Percentiles rank a stretch among this genome's conserved stretches.
Evolutionary conservation across 2,888 invertebrate species (phyloP).

Genomic region (Tigriopus californicus): DNA sequence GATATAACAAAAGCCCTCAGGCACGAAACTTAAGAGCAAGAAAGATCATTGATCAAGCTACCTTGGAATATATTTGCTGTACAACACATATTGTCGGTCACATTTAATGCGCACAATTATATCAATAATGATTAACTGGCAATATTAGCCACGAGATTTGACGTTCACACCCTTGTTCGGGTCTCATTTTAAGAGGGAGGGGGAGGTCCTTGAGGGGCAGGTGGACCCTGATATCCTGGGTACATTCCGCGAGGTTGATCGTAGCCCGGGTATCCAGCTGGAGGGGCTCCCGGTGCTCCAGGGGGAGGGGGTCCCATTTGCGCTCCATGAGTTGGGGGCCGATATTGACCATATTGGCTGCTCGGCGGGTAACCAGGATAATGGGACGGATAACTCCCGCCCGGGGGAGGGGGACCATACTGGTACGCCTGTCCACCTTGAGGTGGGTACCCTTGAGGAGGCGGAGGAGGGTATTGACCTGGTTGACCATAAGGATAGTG

Average conservation of each 20-base stretch:
- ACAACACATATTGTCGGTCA: too few relatives aligned
- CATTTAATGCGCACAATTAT: too few relatives aligned
- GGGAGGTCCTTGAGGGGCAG: neutral
- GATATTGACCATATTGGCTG: neutral
- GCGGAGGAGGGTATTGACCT: neutral
- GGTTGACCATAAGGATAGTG: neutral
- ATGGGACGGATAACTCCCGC: neutral
- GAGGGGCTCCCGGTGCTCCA: neutral
- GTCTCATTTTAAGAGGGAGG: too few relatives aligned
- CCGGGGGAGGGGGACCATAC: neutral
- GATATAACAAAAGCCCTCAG: too few relatives aligned
- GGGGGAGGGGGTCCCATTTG: conserved; percentile 1
- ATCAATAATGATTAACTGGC: too few relatives aligned
- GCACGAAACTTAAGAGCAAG: too few relatives aligned
- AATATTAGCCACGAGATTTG: too few relatives aligned
- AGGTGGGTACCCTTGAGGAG: neutral
- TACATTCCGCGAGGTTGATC: neutral
- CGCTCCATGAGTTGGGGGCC: neutral
- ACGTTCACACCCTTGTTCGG: too few relatives aligned
- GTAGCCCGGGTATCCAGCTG: neutral
- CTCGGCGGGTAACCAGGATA: neutral
- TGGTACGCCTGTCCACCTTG: neutral
- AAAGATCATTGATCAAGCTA: too few relatives aligned
- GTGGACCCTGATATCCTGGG: neutral
- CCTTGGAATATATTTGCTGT: too few relatives aligned